Evolutionary conservation across 2,888 invertebrate genomes (phyloP), one percentile per base, ranked within the genome.

Genomic region (Hyposoter dolosus): DNA sequence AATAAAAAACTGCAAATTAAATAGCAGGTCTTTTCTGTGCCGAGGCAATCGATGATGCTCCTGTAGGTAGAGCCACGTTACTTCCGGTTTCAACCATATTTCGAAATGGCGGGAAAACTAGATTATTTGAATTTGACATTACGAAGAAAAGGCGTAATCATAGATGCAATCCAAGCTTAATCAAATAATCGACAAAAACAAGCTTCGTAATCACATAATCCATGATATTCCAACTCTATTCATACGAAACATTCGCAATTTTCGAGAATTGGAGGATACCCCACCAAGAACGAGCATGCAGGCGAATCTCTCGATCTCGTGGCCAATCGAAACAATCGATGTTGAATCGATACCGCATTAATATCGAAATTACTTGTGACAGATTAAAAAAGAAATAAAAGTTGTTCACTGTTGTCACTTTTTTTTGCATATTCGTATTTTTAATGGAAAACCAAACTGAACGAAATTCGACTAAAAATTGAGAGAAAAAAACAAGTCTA

Each of bases 391-490:
- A 76, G 65, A 76, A 68, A 56, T 32, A 53, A 32, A 69, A 74
- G 43, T 83, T 53, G 63, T 77, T 66, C 50, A 81, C 72, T 85
- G 87, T 88, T 82, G 83, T 85, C 78, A 65, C 75, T 83, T 72
- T 75, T n/a, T 87, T 89, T 77, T 72, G 47, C 71, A 28, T 40
- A 32, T 56, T 56, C 71, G 65, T 77, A 47, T 60, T 47, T 50
- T 28, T 19, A 71, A 45, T 60, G 17, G 47, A n/a, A 3, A 69
- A 56, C 7, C 60, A 32, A 69, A 47, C 32, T n/a, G 9, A 50
- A 60, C 17, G 19, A 63, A 82, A 76, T 82, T 35, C 40, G 63
- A 56, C 45, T 43, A 63, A 45, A 83, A 83, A 83, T 66, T 23
- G 68, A 68, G 32, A 23, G 40, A 40, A 81, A 60, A 65, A 79